Conservation (phyloP, 2,888 invertebrate genomes). For the Synergus laeviventris region DNA sequence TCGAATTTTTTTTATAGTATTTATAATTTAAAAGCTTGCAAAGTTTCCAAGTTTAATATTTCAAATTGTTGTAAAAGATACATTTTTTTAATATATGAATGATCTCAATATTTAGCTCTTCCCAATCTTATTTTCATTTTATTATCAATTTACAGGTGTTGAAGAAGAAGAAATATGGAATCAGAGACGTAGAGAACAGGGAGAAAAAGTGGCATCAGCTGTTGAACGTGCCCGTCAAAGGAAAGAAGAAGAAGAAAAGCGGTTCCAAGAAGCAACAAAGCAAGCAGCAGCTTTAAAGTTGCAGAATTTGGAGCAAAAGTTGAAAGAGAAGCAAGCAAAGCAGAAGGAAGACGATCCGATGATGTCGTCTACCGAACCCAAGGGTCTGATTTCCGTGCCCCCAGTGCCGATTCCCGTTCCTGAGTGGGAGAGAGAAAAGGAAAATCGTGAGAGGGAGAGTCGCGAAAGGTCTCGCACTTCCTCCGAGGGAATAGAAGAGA, state of each 20-base stretch:
- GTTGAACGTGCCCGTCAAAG: conserved; percentile 90
- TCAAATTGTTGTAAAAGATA: too few relatives aligned
- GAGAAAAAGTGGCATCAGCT: conserved; percentile 85
- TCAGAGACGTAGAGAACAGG: conserved; percentile 83
- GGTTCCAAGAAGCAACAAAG: conserved; percentile 82
- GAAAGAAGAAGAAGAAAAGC: conserved; percentile 92
- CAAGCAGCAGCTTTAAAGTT: conserved; percentile 82
- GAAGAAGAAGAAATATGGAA: conserved; percentile 84
- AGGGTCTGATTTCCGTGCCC: conserved; percentile 75
- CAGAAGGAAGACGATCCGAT: conserved; percentile 71
- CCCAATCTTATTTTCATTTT: not conserved
- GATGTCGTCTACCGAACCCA: conserved; percentile 71
- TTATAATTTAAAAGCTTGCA: not conserved
- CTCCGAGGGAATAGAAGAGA: conserved; percentile 53
- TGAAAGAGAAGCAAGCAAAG: conserved; percentile 79
- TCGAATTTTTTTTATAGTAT: not conserved
- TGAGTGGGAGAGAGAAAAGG: conserved; percentile 78
- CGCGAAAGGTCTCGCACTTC: conserved; percentile 75
- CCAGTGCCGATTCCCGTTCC: conserved; percentile 77
- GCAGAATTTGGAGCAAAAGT: conserved; percentile 83
- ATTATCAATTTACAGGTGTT: conserved; percentile 58
- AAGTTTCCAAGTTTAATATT: too few relatives aligned
- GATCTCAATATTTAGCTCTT: too few relatives aligned
- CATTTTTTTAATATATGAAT: too few relatives aligned
- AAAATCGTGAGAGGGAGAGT: conserved; percentile 74